Conservation (phyloP, 2,113 vertebrate genomes). For the Rutilus rutilus region DNA sequence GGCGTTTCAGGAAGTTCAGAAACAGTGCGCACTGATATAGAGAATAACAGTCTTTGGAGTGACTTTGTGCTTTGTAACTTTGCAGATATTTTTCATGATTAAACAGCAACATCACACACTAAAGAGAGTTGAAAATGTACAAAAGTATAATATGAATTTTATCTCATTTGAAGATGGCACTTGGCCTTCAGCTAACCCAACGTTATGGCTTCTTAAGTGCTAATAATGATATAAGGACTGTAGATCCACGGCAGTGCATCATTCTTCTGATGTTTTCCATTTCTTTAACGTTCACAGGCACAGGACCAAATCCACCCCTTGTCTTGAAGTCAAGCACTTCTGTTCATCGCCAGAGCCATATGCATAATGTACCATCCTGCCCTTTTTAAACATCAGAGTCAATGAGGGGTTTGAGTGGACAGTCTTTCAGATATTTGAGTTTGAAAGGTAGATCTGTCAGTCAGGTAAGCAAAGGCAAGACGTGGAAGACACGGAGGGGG, state of each 20-base stretch:
- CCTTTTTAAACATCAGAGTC: slow-evolving; percentile 79
- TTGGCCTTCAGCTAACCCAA: neutral
- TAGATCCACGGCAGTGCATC: neutral
- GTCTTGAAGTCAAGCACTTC: neutral
- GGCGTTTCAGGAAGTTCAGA: too few species aligned
- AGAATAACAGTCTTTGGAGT: too few species aligned
- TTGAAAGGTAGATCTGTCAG: slow-evolving; percentile 89
- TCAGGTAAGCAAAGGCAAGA: slow-evolving; percentile 80
- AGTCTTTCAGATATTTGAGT: slow-evolving; percentile 91
- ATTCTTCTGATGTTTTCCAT: slow-evolving; percentile 4
- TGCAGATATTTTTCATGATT: too few species aligned
- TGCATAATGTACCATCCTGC: slow-evolving; percentile 77
- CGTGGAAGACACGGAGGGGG: slow-evolving; percentile 21
- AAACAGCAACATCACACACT: too few species aligned
- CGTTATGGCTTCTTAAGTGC: slow-evolving; percentile 1
- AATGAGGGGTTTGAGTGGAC: slow-evolving; percentile 89
- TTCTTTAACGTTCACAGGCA: neutral
- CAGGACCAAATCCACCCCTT: neutral
- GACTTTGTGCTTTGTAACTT: too few species aligned
- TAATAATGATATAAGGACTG: neutral
- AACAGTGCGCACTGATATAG: too few species aligned
- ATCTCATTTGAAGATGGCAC: neutral
- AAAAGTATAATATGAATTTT: too few species aligned
- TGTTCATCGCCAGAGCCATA: slow-evolving; percentile 48
- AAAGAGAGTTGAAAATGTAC: too few species aligned